Base-by-base conservation (phyloP, 2,113 vertebrate species). In the Hippocampus zosterae region DNA sequence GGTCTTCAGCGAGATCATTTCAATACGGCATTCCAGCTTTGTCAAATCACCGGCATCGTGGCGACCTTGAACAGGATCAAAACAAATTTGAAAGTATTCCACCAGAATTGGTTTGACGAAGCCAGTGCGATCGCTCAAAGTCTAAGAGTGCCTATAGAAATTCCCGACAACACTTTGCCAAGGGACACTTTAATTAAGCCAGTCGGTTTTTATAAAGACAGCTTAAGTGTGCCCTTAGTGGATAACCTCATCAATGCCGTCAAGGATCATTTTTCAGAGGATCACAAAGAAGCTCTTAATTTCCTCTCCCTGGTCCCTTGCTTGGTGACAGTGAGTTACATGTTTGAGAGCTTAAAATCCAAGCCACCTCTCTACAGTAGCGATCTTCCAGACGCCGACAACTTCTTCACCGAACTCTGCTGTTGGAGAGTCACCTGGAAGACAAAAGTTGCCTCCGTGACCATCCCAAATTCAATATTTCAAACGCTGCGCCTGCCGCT, bases 391-490 rank as follows among this genome's bases (percentile, higher is more conserved):
- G 96, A 96, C 57, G 94, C 96, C 0, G 95, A 98, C 66, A 98
- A 96, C 0, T 94, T 98, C 68, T 94, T 95, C 66, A 97, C 96
- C 0, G 96, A 98, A 77, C 93, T 98, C 57, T 95, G 96, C 37
- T 98, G 97, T 77, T 98, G 97, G 97, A 94, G 95, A 77, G 96
- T 98, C 41, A 98, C 97, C 18, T 98, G 97, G 96, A 98, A 98
- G 74, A 96, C 97, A 65, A 92, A 96, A 85, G 95, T 96, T 19
- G 95, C 96, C 60, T 94, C 96, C 0, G 93, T 96, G n/a, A 95
- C 95, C 3, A 94, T 98, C 59, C 96, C 96, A 1, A 86, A 92
- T 77, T 94, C 95, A 62, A 95, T 98, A 75, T 97, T 95, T 72
- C 95, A 97, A 78, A 95, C 95, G 1, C 84, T 98, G 29, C 95